Base-by-base conservation (phyloP, 2,113 vertebrate species). In the Podarcis muralis region DNA sequence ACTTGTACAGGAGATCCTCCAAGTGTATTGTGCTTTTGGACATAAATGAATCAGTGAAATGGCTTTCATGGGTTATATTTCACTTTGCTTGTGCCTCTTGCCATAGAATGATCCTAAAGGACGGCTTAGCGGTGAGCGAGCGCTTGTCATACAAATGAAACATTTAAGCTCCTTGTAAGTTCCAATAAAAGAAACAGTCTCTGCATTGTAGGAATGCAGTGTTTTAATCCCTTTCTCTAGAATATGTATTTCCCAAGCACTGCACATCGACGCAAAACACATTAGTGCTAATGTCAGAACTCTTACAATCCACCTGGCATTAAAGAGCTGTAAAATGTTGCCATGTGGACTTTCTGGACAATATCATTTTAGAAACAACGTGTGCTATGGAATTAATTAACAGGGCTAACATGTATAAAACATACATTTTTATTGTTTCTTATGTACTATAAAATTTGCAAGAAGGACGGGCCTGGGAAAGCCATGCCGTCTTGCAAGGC, bases 381-480 rank as follows among this genome's bases (percentile, higher is more conserved):
- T 90, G 92, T 91, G 90, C 84, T 89, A 88, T 95, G 93, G 91
- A 95, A 95, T 97, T 96, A 95, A 95, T 93, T 95, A 96, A 93
- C 79, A 87, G 37, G 90, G 93, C 94, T 90, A 95, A 93, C 89
- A 91, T 81, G 85, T 90, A 93, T 85, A 92, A 93, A 91, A 88
- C 89, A 94, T 65, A 85, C 62, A 83, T 92, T 95, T 95, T 96
- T 95, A 95, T 92, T 95, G 92, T 93, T 94, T 93, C 92, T 92
- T 93, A 80, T 89, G 90, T 84, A 90, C 87, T 83, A 89, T 96
- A 94, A 95, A 95, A 95, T 96, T 96, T 95, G 92, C 93, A 95
- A 95, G 96, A 93, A 93, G 93, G 91, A 93, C 95, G 91, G 94
- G 95, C 92, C 95, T 94, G 93, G 94, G 92, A 96, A 95, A 95